phyloP scores from a whole-genome alignment of 1,140 invertebrate species.

The Ceratina australensis region DNA sequence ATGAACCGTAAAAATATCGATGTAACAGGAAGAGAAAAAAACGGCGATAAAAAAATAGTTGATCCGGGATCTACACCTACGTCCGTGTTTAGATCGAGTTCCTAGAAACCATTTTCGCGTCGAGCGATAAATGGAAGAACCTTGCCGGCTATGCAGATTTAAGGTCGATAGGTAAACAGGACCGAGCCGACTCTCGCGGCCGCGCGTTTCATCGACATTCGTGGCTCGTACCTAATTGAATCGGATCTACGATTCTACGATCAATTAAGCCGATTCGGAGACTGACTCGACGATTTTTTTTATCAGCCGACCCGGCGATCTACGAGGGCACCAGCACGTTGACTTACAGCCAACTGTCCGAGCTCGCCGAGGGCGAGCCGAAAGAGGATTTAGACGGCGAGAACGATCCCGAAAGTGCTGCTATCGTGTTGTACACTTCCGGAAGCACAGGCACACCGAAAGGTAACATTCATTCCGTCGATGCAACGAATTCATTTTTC shows the following conservation, averaged over 20 bases:
- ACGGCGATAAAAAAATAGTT: background rate
- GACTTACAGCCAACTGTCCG: constrained; percentile 77
- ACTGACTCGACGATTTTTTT: background rate
- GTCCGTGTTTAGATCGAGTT: background rate
- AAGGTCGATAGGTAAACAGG: background rate
- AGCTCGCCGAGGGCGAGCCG: constrained; percentile 75
- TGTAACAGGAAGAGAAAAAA: background rate
- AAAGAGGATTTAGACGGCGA: constrained; percentile 67
- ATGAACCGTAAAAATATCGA: background rate
- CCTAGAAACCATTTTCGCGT: background rate
- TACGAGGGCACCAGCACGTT: constrained; percentile 74
- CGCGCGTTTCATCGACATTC: background rate
- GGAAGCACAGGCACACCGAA: constrained; percentile 96
- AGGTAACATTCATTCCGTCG: constrained; percentile 78
- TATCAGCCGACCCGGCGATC: constrained; percentile 63
- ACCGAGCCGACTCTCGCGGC: background rate
- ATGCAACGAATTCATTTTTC: background rate
- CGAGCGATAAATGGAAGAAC: constrained; percentile 18
- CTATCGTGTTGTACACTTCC: constrained; percentile 93
- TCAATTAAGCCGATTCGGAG: background rate
- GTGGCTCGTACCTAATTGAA: background rate
- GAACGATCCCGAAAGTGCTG: constrained; percentile 79
- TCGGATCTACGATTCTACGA: background rate
- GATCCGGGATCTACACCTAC: background rate
- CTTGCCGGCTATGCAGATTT: constrained; percentile 21